phyloP scores from a whole-genome alignment of 2,888 invertebrate species.

The Phyto melanocephala region DNA sequence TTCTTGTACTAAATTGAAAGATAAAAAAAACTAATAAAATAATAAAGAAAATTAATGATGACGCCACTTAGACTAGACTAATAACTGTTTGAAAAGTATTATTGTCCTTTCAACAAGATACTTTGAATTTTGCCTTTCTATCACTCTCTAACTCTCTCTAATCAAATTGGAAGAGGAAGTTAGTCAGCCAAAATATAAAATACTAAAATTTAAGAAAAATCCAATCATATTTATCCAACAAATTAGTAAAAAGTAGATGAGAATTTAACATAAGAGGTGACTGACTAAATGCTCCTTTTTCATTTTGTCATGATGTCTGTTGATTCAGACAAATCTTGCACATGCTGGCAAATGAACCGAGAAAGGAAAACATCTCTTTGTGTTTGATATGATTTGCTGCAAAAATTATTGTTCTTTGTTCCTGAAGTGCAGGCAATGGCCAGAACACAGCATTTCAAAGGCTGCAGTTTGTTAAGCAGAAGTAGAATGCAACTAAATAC shows the following conservation, averaged over 20 bases:
- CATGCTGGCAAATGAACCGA: conserved; percentile 19
- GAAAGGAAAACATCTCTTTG: conserved; percentile 7
- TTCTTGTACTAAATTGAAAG: not conserved
- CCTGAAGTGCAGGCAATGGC: conserved; percentile 25
- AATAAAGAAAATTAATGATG: conserved; percentile 28
- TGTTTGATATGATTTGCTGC: not conserved
- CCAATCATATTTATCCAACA: not conserved
- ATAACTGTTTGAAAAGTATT: conserved; percentile 51
- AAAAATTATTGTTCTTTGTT: conserved; percentile 36
- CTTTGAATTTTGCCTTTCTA: too few relatives aligned
- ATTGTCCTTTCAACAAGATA: conserved; percentile 38
- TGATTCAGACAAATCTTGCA: conserved; percentile 16
- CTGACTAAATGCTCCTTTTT: not conserved
- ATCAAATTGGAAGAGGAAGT: too few relatives aligned
- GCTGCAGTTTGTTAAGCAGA: conserved; percentile 1
- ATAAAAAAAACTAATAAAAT: not conserved
- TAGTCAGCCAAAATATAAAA: conserved; percentile 5
- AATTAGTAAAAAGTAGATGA: not conserved
- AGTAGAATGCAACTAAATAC: not conserved
- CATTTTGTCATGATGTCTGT: not conserved
- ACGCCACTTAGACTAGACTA: conserved; percentile 59
- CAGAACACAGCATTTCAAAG: not conserved
- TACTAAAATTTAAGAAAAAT: not conserved
- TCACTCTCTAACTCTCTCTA: too few relatives aligned
- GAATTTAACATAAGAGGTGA: conserved; percentile 2